phyloP scores from a whole-genome alignment of 2,888 invertebrate species.

The Mechanitis mazaeus region DNA sequence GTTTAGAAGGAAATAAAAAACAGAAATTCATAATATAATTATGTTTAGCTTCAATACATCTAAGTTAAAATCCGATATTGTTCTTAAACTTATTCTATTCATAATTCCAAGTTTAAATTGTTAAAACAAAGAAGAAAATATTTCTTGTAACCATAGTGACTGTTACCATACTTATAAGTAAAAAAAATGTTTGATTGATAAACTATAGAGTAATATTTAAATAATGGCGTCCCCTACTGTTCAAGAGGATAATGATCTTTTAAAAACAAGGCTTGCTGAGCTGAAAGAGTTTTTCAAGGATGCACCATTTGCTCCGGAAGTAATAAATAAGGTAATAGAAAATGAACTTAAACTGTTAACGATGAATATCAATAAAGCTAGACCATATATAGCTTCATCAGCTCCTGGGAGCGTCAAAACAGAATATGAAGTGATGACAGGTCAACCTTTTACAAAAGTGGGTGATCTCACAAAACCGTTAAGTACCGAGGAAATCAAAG shows the following conservation, averaged over 20 bases:
- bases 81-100: background rate
- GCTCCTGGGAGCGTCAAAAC: conserved; percentile 50
- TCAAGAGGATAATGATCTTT: conserved; percentile 36
- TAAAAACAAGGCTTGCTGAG: conserved; percentile 54
- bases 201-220: background rate
- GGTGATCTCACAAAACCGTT: conserved; percentile 53
- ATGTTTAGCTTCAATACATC: too few species aligned
- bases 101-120: conserved; percentile 10
- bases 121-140: conserved; percentile 16
- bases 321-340: conserved; percentile 55
- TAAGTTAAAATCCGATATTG: background rate
- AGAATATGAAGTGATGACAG: conserved; percentile 68
- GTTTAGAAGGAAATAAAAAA: too few species aligned
- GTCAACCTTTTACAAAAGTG: conserved; percentile 63
- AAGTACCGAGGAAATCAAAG: conserved; percentile 50
- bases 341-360: conserved; percentile 57
- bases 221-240: conserved; percentile 20
- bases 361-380: conserved; percentile 29
- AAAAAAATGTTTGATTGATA: conserved; percentile 1
- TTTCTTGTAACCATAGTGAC: conserved; percentile 20
- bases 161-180: conserved; percentile 10
- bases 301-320: conserved; percentile 48
- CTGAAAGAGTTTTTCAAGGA: conserved; percentile 55
- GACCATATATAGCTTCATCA: conserved; percentile 61
- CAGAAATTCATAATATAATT: too few species aligned